Conservation (phyloP, 92 coral and sea anemone species). For the Heliopora coerulea region DNA sequence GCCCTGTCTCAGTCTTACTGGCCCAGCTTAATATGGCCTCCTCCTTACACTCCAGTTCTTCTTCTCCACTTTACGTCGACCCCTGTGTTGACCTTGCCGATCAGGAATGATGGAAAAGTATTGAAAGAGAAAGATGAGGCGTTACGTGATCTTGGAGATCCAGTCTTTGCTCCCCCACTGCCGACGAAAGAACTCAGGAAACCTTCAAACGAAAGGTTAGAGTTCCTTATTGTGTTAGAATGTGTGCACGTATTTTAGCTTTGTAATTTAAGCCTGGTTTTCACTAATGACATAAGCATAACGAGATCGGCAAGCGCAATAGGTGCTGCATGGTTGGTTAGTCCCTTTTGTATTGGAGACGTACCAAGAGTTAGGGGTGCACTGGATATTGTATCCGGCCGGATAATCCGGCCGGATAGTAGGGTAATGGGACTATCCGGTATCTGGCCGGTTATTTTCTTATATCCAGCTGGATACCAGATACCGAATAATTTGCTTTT, state of each 20-base stretch:
- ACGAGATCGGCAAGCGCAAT: too few relatives aligned
- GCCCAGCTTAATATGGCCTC: slow-evolving; percentile 76
- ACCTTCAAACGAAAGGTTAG: slow-evolving; percentile 40
- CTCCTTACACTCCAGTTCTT: slow-evolving; percentile 59
- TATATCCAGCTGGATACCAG: too few relatives aligned
- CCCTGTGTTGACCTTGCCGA: slow-evolving; percentile 58
- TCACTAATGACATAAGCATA: too few relatives aligned
- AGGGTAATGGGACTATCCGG: too few relatives aligned
- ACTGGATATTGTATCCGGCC: too few relatives aligned
- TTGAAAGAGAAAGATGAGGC: slow-evolving; percentile 38
- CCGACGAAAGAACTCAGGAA: slow-evolving; percentile 49
- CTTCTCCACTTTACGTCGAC: slow-evolving; percentile 52
- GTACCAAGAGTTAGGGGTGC: too few relatives aligned
- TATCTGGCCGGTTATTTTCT: too few relatives aligned
- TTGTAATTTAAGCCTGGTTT: too few relatives aligned
- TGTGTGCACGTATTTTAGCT: slow-evolving; percentile 38
- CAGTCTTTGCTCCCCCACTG: slow-evolving; percentile 14
- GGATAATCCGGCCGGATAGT: too few relatives aligned
- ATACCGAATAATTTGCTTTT: too few relatives aligned
- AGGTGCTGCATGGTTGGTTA: too few relatives aligned
- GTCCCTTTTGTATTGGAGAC: too few relatives aligned
- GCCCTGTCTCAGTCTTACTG: slow-evolving; percentile 74
- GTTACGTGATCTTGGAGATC: slow-evolving; percentile 43
- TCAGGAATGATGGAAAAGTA: slow-evolving; percentile 41
- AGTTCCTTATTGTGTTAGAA: neutral